phyloP scores from a whole-genome alignment of 2,113 vertebrate species.

The Ciconia stormi region DNA sequence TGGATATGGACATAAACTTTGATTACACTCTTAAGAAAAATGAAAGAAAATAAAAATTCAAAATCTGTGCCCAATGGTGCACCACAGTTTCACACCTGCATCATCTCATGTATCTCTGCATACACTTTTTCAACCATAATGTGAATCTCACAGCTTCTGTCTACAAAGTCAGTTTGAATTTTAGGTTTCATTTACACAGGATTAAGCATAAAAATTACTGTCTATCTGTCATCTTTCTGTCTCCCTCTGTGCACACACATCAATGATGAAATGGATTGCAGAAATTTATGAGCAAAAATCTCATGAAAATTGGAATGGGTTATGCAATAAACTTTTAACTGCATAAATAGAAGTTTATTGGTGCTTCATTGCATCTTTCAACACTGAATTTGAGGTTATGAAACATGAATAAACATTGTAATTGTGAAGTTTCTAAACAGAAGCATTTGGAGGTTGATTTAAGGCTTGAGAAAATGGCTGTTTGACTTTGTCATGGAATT shows the following conservation, averaged over 20 bases:
- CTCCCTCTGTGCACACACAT: not conserved
- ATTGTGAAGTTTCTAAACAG: slow-evolving; percentile 26
- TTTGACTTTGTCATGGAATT: not conserved
- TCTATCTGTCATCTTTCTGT: slow-evolving; percentile 15
- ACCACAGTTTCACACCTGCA: not conserved
- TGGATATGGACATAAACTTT: not conserved
- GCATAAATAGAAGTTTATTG: slow-evolving; percentile 46
- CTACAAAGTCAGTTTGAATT: not conserved
- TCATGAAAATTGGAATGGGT: slow-evolving; percentile 20
- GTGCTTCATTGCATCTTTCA: not conserved
- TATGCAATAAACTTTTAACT: slow-evolving; percentile 42
- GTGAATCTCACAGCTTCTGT: not conserved
- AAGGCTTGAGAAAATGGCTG: not conserved
- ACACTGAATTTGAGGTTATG: slow-evolving; percentile 18
- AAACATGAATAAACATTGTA: not conserved
- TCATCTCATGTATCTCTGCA: not conserved
- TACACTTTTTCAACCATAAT: not conserved
- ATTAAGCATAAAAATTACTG: slow-evolving; percentile 19
- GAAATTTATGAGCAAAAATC: slow-evolving; percentile 44
- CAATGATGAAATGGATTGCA: slow-evolving; percentile 24
- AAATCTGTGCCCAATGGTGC: not conserved
- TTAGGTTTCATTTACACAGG: slow-evolving; percentile 1
- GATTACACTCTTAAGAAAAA: not conserved
- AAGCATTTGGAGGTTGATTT: not conserved
- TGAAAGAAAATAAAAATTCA: not conserved